Conservation (phyloP, 2,113 vertebrate genomes). For the pig (Sus scrofa) region T2T-Sscrofa CM000828.6:36993501-36994000, state of each 20-base stretch:
- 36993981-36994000: not conserved
- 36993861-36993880: conserved; percentile 17
- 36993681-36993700: not conserved
- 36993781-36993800: not conserved
- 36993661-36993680: not conserved
- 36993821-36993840: conserved; percentile 1
- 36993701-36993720: not conserved
- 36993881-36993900: not conserved
- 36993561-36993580: not conserved
- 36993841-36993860: not conserved
- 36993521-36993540: not conserved
- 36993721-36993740: not conserved
- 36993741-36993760: conserved; percentile 33
- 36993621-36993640: not conserved
- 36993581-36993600: not conserved
- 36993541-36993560: not conserved
- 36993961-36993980: not conserved
- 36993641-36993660: not conserved
- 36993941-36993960: conserved; percentile 25
- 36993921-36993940: not conserved
- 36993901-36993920: not conserved
- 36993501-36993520: not conserved
- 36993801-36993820: conserved; percentile 30
- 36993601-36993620: not conserved
- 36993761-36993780: not conserved